Evolutionary conservation across 2,113 vertebrate genomes (phyloP).

Genomic region (Poeciliopsis retropinna): DNA sequence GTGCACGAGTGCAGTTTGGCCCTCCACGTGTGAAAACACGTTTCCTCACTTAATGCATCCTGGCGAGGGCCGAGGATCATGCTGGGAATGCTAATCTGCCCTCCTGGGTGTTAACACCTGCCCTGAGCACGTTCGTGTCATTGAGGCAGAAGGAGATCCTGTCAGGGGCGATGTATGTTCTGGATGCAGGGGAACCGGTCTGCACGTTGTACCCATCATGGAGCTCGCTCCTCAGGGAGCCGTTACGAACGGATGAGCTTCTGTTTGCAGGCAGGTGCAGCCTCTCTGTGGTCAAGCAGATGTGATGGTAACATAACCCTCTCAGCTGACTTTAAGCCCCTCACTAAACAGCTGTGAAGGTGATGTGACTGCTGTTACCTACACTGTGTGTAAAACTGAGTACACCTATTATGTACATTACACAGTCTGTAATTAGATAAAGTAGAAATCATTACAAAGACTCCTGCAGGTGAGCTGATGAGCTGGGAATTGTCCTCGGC

Average conservation of each 20-base stretch:
- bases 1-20: not conserved
- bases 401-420: conserved; percentile 70
- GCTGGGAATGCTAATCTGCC: conserved; percentile 51
- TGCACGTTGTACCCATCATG: conserved; percentile 31
- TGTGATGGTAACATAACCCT: conserved; percentile 3
- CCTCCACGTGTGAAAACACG: conserved; percentile 27
- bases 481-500: conserved; percentile 58
- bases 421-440: conserved; percentile 67
- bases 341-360: conserved; percentile 14
- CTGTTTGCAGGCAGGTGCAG: conserved; percentile 30
- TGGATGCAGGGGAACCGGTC: conserved; percentile 29
- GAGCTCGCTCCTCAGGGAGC: conserved; percentile 28
- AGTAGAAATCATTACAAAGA: conserved; percentile 64
- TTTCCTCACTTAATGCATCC: conserved; percentile 26
- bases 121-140: conserved; percentile 49
- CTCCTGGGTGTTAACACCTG: conserved; percentile 6
- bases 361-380: conserved; percentile 47
- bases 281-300: conserved; percentile 7
- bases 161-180: conserved; percentile 52
- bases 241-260: conserved; percentile 14
- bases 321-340: conserved; percentile 5
- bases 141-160: conserved; percentile 57
- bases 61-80: conserved; percentile 13
- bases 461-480: conserved; percentile 72
- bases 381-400: conserved; percentile 66